A percentile compares a stretch with the other conserved stretches of the same genome.
Conservation (phyloP, 1,140 invertebrate genomes). For the Mycetomoellerius zeteki region DNA sequence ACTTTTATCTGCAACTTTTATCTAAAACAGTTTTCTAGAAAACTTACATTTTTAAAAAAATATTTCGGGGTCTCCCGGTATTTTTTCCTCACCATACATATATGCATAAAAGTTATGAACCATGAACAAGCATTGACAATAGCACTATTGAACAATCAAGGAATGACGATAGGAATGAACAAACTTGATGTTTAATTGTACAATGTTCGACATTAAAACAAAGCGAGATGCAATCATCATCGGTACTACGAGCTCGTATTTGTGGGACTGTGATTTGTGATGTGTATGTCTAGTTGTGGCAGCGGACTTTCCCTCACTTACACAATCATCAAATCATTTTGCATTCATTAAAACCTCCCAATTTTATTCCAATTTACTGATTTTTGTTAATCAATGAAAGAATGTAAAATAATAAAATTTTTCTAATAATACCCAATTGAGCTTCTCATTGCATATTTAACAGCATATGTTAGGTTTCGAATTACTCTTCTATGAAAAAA, state of each 20-base stretch:
- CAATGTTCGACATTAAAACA: slow-evolving; percentile 15
- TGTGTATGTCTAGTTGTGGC: slow-evolving; percentile 61
- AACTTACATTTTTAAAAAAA: no score
- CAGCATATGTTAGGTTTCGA: not conserved
- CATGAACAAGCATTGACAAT: slow-evolving; percentile 3
- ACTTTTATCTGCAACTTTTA: no score
- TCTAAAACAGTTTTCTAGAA: no score
- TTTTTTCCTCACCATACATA: not conserved
- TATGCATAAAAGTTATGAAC: slow-evolving; percentile 20
- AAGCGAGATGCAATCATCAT: slow-evolving; percentile 6
- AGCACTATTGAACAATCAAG: slow-evolving; percentile 31
- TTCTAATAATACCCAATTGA: not conserved
- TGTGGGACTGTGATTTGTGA: slow-evolving; percentile 60
- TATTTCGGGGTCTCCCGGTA: no score
- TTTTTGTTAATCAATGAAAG: slow-evolving; percentile 6
- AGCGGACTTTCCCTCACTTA: slow-evolving; percentile 29
- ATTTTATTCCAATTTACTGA: not conserved
- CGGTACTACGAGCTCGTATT: slow-evolving; percentile 45
- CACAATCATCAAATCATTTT: slow-evolving; percentile 39
- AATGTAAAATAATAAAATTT: slow-evolving; percentile 13
- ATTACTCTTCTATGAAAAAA: not conserved
- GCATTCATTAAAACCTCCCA: slow-evolving; percentile 20
- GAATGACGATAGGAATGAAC: slow-evolving; percentile 39
- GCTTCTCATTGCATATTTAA: slow-evolving; percentile 4
- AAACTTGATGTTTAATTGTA: slow-evolving; percentile 51